These are phyloP conservation scores for Zele albiditarsus DNA, from an alignment of 2,888 invertebrate genomes.

Conservation along the genomic window DNA sequence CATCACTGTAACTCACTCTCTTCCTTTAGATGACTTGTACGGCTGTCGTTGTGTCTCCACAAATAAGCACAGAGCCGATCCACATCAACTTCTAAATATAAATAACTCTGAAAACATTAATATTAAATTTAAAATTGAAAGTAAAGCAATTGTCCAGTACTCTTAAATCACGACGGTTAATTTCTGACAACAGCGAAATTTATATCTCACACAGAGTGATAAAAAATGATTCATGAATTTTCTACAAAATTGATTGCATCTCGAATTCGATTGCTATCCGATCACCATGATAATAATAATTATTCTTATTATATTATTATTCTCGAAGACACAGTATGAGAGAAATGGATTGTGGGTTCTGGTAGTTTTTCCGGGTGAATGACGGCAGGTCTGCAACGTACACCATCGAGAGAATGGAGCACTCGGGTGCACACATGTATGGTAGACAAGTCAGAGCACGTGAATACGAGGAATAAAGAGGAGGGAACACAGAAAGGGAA, in stretches of 20 bases:
- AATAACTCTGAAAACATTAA: not conserved
- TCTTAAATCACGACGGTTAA: no score
- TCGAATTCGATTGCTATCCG: no score
- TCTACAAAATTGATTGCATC: no score
- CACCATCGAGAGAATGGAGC: constrained; percentile 24
- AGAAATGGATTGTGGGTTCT: constrained; percentile 44
- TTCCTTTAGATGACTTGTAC: not conserved
- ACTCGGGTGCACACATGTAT: not conserved
- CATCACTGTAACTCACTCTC: constrained; percentile 27
- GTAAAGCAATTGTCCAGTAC: no score
- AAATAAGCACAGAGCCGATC: not conserved
- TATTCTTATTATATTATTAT: not conserved
- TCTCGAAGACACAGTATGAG: constrained; percentile 23
- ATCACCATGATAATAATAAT: not conserved
- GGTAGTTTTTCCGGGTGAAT: constrained; percentile 40
- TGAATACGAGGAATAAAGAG: constrained; percentile 5
- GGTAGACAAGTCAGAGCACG: not conserved
- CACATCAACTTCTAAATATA: not conserved
- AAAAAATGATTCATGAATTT: no score
- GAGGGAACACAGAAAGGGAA: constrained; percentile 10
- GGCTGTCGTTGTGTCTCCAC: constrained; percentile 17
- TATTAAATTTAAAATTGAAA: no score
- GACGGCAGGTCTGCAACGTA: constrained; percentile 30
- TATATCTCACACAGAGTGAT: no score
- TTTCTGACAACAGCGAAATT: no score